A percentile compares a stretch with the other conserved stretches of the same genome.
These are phyloP conservation scores for Hemitrygon akajei DNA, from an alignment of 2,797 vertebrate species.

Conservation along the genomic window DNA sequence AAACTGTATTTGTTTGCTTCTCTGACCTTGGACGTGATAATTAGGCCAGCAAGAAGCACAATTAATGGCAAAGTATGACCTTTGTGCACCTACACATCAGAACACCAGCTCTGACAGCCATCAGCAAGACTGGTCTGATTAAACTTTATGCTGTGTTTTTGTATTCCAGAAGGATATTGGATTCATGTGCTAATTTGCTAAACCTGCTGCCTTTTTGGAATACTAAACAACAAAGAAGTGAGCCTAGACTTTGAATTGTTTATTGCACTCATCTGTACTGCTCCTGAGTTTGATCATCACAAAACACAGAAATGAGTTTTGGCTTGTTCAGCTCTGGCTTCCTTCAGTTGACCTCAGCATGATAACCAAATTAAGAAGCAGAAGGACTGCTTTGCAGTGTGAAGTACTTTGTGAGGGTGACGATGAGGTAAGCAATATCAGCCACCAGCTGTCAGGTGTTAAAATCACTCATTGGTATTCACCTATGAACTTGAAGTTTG, in stretches of 20 bases:
- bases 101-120: not conserved
- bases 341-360: not conserved
- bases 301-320: not conserved
- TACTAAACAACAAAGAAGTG: not conserved
- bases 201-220: not conserved
- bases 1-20: not conserved
- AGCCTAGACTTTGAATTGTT: not conserved
- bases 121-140: constrained; percentile 25
- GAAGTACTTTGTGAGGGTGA: not conserved
- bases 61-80: constrained; percentile 8
- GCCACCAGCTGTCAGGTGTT: not conserved
- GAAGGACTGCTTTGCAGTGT: not conserved
- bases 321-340: not conserved
- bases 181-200: not conserved
- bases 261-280: not conserved
- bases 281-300: not conserved
- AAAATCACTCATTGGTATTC: not conserved
- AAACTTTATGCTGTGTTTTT: constrained; percentile 6
- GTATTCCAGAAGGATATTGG: constrained; percentile 23
- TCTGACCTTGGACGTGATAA: constrained; percentile 20
- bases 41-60: not conserved
- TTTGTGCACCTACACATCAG: constrained; percentile 19
- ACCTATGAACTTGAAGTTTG: not conserved
- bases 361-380: not conserved
- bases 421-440: not conserved